These are phyloP conservation scores for Clanis bilineata DNA, from an alignment of 2,888 invertebrate species.

Conservation along the genomic window DNA sequence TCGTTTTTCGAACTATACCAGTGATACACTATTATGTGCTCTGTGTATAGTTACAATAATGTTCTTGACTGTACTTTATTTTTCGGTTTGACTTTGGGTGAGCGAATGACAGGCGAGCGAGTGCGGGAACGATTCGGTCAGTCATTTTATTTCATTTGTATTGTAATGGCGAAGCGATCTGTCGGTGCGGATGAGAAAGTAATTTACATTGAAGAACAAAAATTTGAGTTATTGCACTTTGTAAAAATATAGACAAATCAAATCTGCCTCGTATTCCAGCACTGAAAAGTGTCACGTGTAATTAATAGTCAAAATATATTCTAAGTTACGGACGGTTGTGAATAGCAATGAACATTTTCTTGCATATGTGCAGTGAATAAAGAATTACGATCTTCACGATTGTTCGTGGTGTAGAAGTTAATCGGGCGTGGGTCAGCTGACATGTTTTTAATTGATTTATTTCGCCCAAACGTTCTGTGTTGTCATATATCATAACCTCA, in stretches of 20 bases:
- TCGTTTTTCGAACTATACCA: conserved; percentile 39
- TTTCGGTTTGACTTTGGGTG: conserved; percentile 30
- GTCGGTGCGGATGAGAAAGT: conserved; percentile 40
- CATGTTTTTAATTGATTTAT: conserved; percentile 51
- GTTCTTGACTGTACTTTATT: conserved; percentile 28
- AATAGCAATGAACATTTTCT: conserved; percentile 55
- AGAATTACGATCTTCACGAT: conserved; percentile 35
- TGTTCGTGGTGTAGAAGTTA: conserved; percentile 38
- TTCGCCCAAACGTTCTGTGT: conserved; percentile 56
- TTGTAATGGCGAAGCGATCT: conserved; percentile 50
- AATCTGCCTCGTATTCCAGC: conserved; percentile 7
- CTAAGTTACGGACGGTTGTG: conserved; percentile 30
- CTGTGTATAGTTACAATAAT: conserved; percentile 30
- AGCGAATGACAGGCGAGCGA: conserved; percentile 44
- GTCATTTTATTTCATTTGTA: conserved; percentile 27
- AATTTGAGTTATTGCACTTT: conserved; percentile 5
- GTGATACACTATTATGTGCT: conserved; percentile 36
- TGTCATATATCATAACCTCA: conserved; percentile 74
- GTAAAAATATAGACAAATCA: neutral
- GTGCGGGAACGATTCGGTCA: conserved; percentile 20
- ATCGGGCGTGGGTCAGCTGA: conserved; percentile 37
- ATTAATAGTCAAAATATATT: conserved; percentile 19
- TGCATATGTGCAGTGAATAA: conserved; percentile 57
- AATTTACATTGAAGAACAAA: conserved; percentile 13
- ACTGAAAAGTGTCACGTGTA: conserved; percentile 19